Evolutionary conservation across 2,797 vertebrate species (phyloP), one percentile per base, ranked within the genome.

Genomic region (Brachyalestes nurse): DNA sequence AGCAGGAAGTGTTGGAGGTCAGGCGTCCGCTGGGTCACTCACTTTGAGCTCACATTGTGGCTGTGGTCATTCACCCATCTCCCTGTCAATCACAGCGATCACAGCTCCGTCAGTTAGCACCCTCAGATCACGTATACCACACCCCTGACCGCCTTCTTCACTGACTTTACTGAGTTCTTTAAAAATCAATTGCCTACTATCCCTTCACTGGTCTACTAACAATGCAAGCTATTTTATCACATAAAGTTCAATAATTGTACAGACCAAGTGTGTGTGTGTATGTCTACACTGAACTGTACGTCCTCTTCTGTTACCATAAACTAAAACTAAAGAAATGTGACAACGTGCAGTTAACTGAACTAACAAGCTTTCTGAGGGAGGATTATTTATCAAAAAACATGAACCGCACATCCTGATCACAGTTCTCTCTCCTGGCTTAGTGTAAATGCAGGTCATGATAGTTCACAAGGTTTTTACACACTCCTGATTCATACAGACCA

Each of bases 11-110:
- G 21, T 70, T 42, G 65, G 55, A 75, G 84, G 85, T 81, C 83
- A 77, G 34, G 55, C 70, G 72, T 72, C 82, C 85, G 76, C 65
- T 66, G 82, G 85, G 86, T 84, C 88, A 87, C 75, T 88, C 75
- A 75, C 86, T 62, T 65, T 55, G 58, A 84, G 79, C 83, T 78
- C 74, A 72, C 84, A 79, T 71, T 67, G 69, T 73, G 71, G 69
- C 19, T 74, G 47, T 69, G 84, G 82, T 82, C 84, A 69, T 82
- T 85, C 70, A 82, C 83, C 83, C 80, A 73, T 51, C 69, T 66
- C 69, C 74, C 34, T 72, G 55, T 73, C 67, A 67, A 62, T 79
- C 73, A 83, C 61, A n/a, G 34, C 13, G 40, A 74, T 75, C 58
- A 4, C 47, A 72, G 64, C 65, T 58, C 64, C 67, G 42, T 79